Evolutionary conservation across 2,888 invertebrate genomes (phyloP).

Genomic region (Conomelus anceps): DNA sequence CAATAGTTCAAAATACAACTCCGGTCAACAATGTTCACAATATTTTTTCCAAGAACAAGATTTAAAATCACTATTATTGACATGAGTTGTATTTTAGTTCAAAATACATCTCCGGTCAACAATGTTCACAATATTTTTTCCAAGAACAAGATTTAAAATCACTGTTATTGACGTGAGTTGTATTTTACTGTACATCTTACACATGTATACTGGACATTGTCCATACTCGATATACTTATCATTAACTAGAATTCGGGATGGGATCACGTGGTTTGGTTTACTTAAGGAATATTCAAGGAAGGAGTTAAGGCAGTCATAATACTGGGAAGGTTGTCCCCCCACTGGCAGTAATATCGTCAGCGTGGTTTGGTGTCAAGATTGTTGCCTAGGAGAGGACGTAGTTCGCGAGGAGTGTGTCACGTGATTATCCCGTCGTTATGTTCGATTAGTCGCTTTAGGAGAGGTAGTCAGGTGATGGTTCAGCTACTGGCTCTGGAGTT

Average conservation of each 20-base stretch:
- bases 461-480: constrained; percentile 74
- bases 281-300: background rate
- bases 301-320: background rate
- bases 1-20: constrained; percentile 17
- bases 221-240: background rate
- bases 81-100: constrained; percentile 22
- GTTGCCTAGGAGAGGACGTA: background rate
- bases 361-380: background rate
- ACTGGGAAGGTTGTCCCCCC: background rate
- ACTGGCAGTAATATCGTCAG: background rate
- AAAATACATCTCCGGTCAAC: constrained; percentile 22
- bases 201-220: background rate
- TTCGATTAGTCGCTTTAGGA: constrained; percentile 33
- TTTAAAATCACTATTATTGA: background rate
- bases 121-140: constrained; percentile 10
- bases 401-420: background rate
- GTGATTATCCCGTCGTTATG: background rate
- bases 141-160: background rate
- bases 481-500: constrained; percentile 70
- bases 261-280: background rate
- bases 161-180: constrained; percentile 14
- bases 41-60: background rate
- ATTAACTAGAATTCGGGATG: background rate
- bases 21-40: constrained; percentile 14
- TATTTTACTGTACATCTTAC: constrained; percentile 18